These are phyloP conservation scores for Diorhabda sublineata DNA, from an alignment of 1,140 invertebrate species.

Conservation along the genomic window DNA sequence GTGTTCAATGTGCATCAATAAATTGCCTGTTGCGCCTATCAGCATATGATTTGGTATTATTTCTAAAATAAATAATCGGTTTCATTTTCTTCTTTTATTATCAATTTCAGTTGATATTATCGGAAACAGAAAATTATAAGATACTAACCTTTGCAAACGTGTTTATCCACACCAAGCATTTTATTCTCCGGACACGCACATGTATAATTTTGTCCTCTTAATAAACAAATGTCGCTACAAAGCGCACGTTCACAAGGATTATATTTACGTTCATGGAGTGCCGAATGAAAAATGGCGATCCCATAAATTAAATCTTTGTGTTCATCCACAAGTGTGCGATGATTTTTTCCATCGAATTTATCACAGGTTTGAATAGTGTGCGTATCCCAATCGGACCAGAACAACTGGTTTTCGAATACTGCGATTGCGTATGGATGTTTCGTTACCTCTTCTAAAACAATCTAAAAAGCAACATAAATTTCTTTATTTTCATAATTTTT, in stretches of 20 bases:
- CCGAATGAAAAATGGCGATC: conserved; percentile 66
- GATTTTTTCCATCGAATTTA: conserved; percentile 63
- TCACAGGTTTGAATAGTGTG: conserved; percentile 63
- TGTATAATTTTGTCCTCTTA: conserved; percentile 58
- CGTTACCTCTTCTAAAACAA: conserved; percentile 53
- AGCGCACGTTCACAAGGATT: conserved; percentile 66
- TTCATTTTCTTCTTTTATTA: background rate
- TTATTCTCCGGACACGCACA: conserved; percentile 80
- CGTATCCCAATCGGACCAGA: conserved; percentile 78
- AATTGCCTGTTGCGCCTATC: conserved; percentile 43
- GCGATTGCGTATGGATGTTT: conserved; percentile 78
- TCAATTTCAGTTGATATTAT: background rate
- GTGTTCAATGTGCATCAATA: conserved; percentile 49
- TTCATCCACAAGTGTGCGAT: conserved; percentile 50
- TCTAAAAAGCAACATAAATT: conserved; percentile 33
- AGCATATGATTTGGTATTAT: conserved; percentile 46
- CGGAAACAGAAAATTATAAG: background rate
- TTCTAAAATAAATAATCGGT: conserved; percentile 21
- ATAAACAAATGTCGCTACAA: conserved; percentile 79
- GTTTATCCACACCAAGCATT: conserved; percentile 50
- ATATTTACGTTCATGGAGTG: conserved; percentile 49
- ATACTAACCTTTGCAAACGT: conserved; percentile 51
- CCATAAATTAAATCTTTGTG: conserved; percentile 55
- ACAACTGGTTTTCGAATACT: conserved; percentile 82
- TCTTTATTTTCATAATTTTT: no score